Evolutionary conservation across 1,140 invertebrate species (phyloP).

Genomic region (Stenopsyche tienmushanensis): DNA sequence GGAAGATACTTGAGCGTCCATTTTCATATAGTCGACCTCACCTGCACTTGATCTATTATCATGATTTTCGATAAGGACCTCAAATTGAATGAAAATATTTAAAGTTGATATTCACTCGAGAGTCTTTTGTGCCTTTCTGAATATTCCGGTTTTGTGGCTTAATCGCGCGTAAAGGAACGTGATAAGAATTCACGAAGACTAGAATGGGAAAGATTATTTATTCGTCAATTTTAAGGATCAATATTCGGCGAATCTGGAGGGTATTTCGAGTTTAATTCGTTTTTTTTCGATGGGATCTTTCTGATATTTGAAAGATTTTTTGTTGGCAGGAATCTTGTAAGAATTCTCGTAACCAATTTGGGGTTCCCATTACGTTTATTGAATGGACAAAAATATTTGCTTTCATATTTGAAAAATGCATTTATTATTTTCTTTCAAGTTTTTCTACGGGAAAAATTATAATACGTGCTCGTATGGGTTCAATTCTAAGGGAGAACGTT

Average conservation of each 20-base stretch:
- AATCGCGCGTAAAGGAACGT: conserved; percentile 24
- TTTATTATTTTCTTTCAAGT: not conserved
- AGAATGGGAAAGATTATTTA: conserved; percentile 23
- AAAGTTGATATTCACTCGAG: conserved; percentile 7
- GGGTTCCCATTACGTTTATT: not conserved
- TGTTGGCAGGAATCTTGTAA: not conserved
- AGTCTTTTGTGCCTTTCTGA: conserved; percentile 10
- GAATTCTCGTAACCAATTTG: too few relatives aligned
- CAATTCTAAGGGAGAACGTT: not conserved
- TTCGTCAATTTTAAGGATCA: conserved; percentile 13
- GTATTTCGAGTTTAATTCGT: conserved; percentile 5
- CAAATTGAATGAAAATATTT: conserved; percentile 8
- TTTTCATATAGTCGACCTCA: too few relatives aligned
- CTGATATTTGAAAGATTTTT: not conserved
- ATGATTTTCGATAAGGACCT: not conserved
- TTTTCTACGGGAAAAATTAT: not conserved
- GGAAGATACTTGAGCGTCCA: too few relatives aligned
- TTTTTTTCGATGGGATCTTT: not conserved
- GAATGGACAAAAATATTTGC: not conserved
- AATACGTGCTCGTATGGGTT: not conserved
- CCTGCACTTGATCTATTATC: not conserved
- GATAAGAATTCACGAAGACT: conserved; percentile 24
- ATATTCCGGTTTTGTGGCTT: conserved; percentile 15
- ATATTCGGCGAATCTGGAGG: not conserved
- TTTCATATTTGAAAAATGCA: not conserved